Conservation (phyloP, 2,888 invertebrate species). For the Noctua comes region DNA sequence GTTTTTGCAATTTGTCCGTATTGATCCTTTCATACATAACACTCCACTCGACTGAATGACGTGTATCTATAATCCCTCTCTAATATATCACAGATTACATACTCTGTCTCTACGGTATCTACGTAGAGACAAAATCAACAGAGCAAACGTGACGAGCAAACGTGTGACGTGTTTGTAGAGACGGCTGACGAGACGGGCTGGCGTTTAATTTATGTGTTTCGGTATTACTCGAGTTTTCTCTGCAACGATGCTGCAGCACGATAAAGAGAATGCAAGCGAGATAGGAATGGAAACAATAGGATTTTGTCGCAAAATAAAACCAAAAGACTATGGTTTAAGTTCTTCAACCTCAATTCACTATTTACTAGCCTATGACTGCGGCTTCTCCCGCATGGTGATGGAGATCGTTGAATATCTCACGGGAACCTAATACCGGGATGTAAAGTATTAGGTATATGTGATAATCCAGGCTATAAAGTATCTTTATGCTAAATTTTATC, state of each 20-base stretch:
- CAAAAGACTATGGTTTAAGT: not conserved
- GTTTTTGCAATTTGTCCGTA: not conserved
- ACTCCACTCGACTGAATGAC: not conserved
- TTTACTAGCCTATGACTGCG: too few species aligned
- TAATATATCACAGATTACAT: not conserved
- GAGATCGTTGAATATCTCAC: too few species aligned
- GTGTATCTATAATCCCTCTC: not conserved
- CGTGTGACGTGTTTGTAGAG: conserved; percentile 55
- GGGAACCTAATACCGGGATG: too few species aligned
- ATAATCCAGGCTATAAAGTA: too few species aligned
- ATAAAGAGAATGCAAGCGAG: conserved; percentile 6
- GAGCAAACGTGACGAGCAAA: conserved; percentile 33
- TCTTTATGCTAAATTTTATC: too few species aligned
- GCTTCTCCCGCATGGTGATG: too few species aligned
- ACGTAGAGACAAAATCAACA: conserved; percentile 6
- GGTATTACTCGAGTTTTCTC: conserved; percentile 13
- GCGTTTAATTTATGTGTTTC: conserved; percentile 40
- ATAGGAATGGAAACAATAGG: conserved; percentile 3
- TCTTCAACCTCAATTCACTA: not conserved
- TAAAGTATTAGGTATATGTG: too few species aligned
- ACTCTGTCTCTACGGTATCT: not conserved
- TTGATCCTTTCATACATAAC: not conserved
- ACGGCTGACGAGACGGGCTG: conserved; percentile 37
- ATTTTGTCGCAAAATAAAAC: not conserved
- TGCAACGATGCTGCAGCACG: conserved; percentile 12